Conservation (phyloP, 2,888 invertebrate species). For the Drosophila mercatorum region DNA sequence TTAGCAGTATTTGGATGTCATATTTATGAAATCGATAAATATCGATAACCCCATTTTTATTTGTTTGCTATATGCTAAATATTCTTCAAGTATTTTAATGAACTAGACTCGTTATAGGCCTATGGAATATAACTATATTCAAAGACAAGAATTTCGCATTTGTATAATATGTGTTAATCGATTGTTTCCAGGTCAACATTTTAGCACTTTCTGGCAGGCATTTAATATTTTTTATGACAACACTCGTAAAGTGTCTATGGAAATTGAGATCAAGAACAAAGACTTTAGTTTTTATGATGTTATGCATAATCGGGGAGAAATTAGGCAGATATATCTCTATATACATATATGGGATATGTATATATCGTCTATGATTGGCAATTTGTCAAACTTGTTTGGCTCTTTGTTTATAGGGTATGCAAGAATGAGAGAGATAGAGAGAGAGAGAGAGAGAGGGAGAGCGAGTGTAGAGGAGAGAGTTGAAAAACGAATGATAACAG, state of each 20-base stretch:
- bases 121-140: not conserved
- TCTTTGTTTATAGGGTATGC: conserved; percentile 14
- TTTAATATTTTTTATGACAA: conserved; percentile 1
- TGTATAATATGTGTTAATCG: conserved; percentile 1
- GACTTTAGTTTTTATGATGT: not conserved
- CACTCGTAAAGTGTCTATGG: not conserved
- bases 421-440: not conserved
- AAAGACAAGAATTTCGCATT: not conserved
- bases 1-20: too few species aligned
- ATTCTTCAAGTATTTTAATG: not conserved
- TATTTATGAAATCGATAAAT: too few species aligned
- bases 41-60: too few species aligned
- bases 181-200: conserved; percentile 6
- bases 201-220: not conserved
- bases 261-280: not conserved
- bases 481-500: conserved; percentile 61
- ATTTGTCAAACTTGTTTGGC: not conserved
- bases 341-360: not conserved
- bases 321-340: not conserved
- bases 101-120: too few species aligned
- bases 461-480: not conserved
- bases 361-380: not conserved
- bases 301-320: not conserved
- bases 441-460: not conserved
- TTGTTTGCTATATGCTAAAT: too few species aligned